Conservation (phyloP, 2,113 vertebrate genomes). For the Asarcornis scutulata region DNA sequence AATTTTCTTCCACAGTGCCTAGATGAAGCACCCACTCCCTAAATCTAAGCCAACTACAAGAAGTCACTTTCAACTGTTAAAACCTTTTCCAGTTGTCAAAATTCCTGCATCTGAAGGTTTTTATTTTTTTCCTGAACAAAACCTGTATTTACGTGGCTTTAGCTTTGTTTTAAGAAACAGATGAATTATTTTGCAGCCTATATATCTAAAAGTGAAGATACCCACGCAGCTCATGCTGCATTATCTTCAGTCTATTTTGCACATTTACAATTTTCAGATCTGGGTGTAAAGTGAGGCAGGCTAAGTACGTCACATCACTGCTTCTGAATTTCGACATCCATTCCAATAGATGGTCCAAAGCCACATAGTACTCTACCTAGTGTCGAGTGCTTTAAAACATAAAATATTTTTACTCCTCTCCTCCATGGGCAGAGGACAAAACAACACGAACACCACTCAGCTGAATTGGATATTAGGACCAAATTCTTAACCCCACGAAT, state of each 20-base stretch:
- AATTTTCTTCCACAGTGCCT: not conserved
- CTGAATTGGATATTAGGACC: not conserved
- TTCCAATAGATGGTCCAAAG: not conserved
- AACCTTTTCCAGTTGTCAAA: not conserved
- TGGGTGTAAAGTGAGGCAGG: not conserved
- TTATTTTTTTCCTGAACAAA: not conserved
- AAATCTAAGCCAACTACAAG: not conserved
- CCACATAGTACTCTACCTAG: not conserved
- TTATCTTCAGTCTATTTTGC: not conserved
- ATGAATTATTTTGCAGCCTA: not conserved
- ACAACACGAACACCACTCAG: not conserved
- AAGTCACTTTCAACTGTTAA: not conserved
- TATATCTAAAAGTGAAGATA: not conserved
- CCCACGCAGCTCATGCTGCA: rapidly evolving
- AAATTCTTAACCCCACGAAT: not conserved
- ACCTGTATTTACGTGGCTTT: not conserved
- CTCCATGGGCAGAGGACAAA: not conserved
- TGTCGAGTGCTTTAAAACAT: not conserved
- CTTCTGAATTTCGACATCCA: not conserved
- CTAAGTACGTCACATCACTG: not conserved
- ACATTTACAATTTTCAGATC: not conserved
- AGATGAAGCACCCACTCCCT: not conserved
- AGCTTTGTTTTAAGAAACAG: not conserved
- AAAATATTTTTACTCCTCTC: not conserved
- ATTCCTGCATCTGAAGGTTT: rapidly evolving